Evolutionary conservation across 2,888 invertebrate species (phyloP).

Genomic region (Neoaliturus tenellus): DNA sequence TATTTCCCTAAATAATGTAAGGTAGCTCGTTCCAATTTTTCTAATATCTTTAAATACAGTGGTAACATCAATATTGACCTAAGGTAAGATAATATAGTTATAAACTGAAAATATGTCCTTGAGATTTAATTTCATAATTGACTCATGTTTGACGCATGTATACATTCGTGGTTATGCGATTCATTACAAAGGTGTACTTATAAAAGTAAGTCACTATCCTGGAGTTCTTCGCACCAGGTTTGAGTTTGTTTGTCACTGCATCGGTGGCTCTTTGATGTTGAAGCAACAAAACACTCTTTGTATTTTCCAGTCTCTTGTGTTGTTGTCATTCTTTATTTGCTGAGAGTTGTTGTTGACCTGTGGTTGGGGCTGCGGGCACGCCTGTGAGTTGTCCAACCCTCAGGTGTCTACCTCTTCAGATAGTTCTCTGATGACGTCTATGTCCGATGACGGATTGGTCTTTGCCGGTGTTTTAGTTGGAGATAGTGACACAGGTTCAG

Average conservation of each 20-base stretch:
- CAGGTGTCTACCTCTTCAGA: slow-evolving; percentile 54
- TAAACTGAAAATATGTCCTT: background rate
- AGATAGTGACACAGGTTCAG: background rate
- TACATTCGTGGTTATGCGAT: background rate
- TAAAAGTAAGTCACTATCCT: slow-evolving; percentile 14
- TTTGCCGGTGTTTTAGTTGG: slow-evolving; percentile 26
- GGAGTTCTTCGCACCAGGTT: slow-evolving; percentile 43
- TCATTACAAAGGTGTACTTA: slow-evolving; percentile 8
- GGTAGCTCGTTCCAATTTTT: too few species aligned
- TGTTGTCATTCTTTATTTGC: slow-evolving; percentile 59
- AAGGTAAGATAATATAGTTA: background rate
- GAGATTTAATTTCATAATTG: background rate
- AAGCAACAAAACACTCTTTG: slow-evolving; percentile 65
- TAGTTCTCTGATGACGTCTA: slow-evolving; percentile 30
- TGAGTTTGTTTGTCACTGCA: slow-evolving; percentile 60
- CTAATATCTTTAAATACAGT: too few species aligned
- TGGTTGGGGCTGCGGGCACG: slow-evolving; percentile 30
- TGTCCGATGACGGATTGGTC: slow-evolving; percentile 37
- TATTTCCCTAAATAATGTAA: too few species aligned
- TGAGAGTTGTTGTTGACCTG: slow-evolving; percentile 10
- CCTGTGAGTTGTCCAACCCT: slow-evolving; percentile 43
- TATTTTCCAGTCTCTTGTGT: slow-evolving; percentile 61
- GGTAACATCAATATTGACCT: background rate
- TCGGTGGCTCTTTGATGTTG: slow-evolving; percentile 58
- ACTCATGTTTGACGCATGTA: background rate